Evolutionary conservation across 2,888 invertebrate species (phyloP), one percentile per base, ranked within the genome.

Genomic region (Microlaimidae sp.): DNA sequence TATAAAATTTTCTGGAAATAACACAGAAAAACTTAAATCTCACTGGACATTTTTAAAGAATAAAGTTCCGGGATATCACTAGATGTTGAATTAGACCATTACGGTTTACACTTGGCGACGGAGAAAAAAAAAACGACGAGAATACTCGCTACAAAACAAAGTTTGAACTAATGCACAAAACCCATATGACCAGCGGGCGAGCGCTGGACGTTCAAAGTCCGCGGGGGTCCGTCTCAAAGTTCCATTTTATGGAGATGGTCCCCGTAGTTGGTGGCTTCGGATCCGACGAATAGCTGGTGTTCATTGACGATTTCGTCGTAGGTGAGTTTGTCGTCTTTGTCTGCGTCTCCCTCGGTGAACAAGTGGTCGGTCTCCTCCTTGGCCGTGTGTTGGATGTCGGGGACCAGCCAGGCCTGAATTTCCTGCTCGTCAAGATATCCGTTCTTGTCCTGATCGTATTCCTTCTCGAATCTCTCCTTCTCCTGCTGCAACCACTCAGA

Each of bases 311-410:
- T 79, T 76, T 92, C 92, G 1, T 79, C 76, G 71, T 81, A 84
- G 1, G 82, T 80, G 38, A 92, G 75, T 56, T 80, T 70, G 62
- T 81, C 80, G 70, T 90, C 85, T n/a, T 58, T 61, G 53, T 72
- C 58, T 1, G 38, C 52, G 56, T 73, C 72, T 1, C 68, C 66
- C 46, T 63, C 57, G 7, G 58, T 46, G 73, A 93, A 83, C 58
- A 93, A 75, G 74, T 93, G 92, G 53, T 82, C 80, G 1, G 86
- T 87, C 73, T 93, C 93, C 63, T 89, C 88, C 25, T 76, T 78
- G 0, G 92, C 89, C 60, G 87, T 83, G 66, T 87, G 85, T 13
- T 82, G 83, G 69, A 53, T 71, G 69, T 85, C 84, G 0, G 90
- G 90, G 41, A 89, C 80, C 59, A 88, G 78, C 95, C 93, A 97